Evolutionary conservation across 2,888 invertebrate genomes (phyloP).

Genomic region (Callyntrura sp.): DNA sequence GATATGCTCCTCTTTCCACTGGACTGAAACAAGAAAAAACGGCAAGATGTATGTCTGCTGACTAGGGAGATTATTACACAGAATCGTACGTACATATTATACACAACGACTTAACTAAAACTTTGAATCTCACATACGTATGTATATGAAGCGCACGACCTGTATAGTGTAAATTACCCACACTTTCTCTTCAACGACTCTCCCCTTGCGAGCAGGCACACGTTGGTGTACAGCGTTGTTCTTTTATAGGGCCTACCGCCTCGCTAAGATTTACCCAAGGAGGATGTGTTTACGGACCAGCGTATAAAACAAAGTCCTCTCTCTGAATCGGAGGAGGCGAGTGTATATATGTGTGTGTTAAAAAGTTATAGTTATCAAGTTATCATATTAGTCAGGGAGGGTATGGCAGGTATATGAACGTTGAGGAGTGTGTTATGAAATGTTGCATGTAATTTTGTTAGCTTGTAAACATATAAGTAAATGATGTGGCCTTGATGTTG

Average conservation of each 20-base stretch:
- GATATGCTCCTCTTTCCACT: constrained; percentile 32
- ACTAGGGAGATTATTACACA: not conserved
- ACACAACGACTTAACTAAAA: no score
- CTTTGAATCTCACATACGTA: no score
- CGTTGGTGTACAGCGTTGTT: no score
- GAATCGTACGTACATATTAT: not conserved
- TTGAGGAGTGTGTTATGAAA: constrained; percentile 6
- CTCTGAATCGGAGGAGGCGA: not conserved
- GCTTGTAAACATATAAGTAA: constrained; percentile 12
- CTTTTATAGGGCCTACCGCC: no score
- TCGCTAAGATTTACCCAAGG: no score
- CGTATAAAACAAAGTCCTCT: no score
- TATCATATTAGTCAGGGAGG: no score
- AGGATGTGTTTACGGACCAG: not conserved
- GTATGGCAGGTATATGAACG: not conserved
- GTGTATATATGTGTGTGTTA: not conserved
- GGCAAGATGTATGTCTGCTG: not conserved
- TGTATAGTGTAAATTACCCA: no score
- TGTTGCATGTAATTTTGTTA: constrained; percentile 41
- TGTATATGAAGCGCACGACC: no score
- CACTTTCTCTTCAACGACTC: no score
- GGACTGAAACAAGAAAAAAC: not conserved
- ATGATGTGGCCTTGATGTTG: constrained; percentile 40
- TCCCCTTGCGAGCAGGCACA: no score
- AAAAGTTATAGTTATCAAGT: not conserved